These are phyloP conservation scores for Alligator mississippiensis DNA, from an alignment of 2,113 vertebrate species.

Conservation along the genomic window DNA sequence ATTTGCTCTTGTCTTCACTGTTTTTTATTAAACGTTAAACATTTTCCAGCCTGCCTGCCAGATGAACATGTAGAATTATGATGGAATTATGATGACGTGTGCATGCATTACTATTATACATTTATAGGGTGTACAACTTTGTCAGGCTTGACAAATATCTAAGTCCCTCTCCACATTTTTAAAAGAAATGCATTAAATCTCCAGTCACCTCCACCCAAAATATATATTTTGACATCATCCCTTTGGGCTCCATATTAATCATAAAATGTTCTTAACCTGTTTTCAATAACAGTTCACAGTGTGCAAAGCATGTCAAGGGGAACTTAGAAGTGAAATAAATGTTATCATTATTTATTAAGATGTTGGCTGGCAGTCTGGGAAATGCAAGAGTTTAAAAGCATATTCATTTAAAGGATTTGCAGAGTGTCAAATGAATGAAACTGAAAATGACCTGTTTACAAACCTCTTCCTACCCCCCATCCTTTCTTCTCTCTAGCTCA, in stretches of 20 bases:
- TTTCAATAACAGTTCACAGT: background rate
- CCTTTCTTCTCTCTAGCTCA: background rate
- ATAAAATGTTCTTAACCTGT: background rate
- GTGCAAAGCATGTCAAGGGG: background rate
- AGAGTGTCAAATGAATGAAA: background rate
- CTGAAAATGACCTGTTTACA: background rate
- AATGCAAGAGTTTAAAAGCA: background rate
- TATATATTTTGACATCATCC: slow-evolving; percentile 15
- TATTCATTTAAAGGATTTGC: background rate
- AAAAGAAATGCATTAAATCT: slow-evolving; percentile 29
- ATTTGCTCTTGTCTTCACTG: slow-evolving; percentile 4
- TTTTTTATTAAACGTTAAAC: slow-evolving; percentile 22
- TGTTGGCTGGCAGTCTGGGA: background rate
- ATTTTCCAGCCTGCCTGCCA: slow-evolving; percentile 46
- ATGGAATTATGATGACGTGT: background rate
- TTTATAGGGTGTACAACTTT: slow-evolving; percentile 5
- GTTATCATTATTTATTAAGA: background rate
- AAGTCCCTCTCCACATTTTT: background rate
- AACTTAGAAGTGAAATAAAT: background rate
- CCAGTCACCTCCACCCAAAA: slow-evolving; percentile 32
- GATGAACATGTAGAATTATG: background rate
- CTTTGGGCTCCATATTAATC: slow-evolving; percentile 21
- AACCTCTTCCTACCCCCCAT: background rate
- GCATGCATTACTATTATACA: background rate
- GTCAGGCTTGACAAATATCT: background rate